Conservation (phyloP, 2,797 vertebrate species). For the Phalloptychus januarius region DNA sequence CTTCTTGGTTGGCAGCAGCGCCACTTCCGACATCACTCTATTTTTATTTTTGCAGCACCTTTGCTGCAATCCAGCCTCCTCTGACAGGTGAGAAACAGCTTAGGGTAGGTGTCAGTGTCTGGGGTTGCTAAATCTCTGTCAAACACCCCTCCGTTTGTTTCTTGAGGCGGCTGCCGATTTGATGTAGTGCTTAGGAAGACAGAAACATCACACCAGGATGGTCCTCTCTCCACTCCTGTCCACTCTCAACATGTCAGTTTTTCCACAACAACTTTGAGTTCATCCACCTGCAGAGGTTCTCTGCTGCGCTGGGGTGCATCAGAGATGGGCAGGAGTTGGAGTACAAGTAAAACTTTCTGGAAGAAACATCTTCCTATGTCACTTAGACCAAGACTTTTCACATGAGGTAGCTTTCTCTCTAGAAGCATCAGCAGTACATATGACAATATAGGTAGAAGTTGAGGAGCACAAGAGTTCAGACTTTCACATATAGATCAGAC, state of each 20-base stretch:
- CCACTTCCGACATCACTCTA: not conserved
- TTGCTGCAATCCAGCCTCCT: not conserved
- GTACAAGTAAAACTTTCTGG: not conserved
- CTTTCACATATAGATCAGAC: not conserved
- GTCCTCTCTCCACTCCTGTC: constrained; percentile 5
- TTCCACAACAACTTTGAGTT: constrained; percentile 2
- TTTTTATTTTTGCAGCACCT: not conserved
- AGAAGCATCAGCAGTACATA: not conserved
- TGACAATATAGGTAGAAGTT: not conserved
- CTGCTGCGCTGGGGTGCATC: not conserved
- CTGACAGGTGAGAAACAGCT: constrained; percentile 6
- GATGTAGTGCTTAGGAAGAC: constrained; percentile 8
- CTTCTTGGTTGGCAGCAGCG: not conserved
- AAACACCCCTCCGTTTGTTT: constrained; percentile 2
- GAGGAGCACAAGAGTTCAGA: not conserved
- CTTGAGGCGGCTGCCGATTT: not conserved
- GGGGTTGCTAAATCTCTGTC: constrained; percentile 4
- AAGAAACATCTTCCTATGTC: not conserved
- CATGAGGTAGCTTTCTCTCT: not conserved
- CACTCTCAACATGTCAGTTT: constrained; percentile 7
- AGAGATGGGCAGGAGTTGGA: not conserved
- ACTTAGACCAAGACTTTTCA: constrained; percentile 7
- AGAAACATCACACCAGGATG: constrained; percentile 7
- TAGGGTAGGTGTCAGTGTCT: constrained; percentile 3
- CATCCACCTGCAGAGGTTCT: not conserved